A percentile compares a stretch with the other conserved stretches of the same genome.
Evolutionary conservation across 2,888 invertebrate genomes (phyloP).

Genomic region (Drosophila imparisetae): DNA sequence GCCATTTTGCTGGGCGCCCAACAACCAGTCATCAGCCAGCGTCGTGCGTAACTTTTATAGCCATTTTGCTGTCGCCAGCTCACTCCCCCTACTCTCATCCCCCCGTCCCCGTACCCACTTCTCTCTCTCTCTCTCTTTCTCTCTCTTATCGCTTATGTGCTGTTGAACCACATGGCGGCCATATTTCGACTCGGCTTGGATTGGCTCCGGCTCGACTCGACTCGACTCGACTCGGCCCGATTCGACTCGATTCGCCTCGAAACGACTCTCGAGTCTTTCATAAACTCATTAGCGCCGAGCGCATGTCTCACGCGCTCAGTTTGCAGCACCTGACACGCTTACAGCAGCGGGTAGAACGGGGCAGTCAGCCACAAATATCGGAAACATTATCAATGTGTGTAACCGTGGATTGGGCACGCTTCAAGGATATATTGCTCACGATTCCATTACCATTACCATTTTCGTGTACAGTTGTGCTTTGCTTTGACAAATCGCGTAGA

Average conservation of each 20-base stretch:
- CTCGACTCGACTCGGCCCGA: neutral
- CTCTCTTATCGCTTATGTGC: constrained; percentile 49
- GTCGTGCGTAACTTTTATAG: constrained; percentile 67
- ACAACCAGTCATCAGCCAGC: constrained; percentile 37
- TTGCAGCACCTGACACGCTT: constrained; percentile 36
- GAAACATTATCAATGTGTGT: neutral
- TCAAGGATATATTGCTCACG: neutral
- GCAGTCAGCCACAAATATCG: neutral
- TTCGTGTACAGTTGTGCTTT: neutral
- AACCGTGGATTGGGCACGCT: neutral
- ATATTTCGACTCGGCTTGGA: constrained; percentile 26
- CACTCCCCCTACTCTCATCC: neutral
- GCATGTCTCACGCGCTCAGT: constrained; percentile 58
- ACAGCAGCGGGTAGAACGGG: neutral
- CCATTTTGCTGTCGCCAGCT: constrained; percentile 32
- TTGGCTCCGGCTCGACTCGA: neutral
- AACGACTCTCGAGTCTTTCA: constrained; percentile 38
- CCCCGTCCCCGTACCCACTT: neutral
- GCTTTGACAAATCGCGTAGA: neutral
- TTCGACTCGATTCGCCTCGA: neutral
- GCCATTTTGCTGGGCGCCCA: constrained; percentile 51
- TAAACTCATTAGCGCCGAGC: constrained; percentile 61
- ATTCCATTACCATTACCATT: neutral
- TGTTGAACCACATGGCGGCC: constrained; percentile 35
- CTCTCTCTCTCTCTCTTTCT: neutral